Base-by-base conservation (phyloP, 2,888 invertebrate genomes). In the Papilio demoleus region DNA sequence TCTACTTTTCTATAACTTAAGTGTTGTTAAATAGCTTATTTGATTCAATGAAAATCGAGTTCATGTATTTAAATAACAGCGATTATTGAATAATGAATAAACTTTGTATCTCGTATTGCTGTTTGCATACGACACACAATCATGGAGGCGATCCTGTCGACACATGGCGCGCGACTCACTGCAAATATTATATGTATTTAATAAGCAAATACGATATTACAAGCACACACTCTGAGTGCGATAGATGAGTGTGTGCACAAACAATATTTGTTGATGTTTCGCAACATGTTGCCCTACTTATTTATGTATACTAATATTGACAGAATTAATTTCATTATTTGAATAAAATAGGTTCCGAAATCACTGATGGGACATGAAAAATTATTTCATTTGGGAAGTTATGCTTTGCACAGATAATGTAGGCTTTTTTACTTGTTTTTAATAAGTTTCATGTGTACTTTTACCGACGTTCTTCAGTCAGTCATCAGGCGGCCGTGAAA, bases 171-270 rank as follows among this genome's bases (percentile, higher is more conserved):
- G 34, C 63, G 17, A 38, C 47, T 42, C 34, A 31, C 19, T 50
- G 63, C 63, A 63, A 63, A 63, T 63, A 63, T 61, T 47, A n/a
- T n/a, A n/a, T n/a, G 63, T 63, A 50, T 63, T 50, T 14, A 38
- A 36, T 36, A 36, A 36, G 36, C 19, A 36, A 59, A 34, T 19
- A 36, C 36, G 36, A 34, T 19, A 58, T 58, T 31, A 17, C 34
- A 36, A 34, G 3, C 31, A 19, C 14, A 31, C n/a, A n/a, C n/a
- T n/a, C n/a, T n/a, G 27, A 56, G n/a, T 8, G 11, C 11, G 17
- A 34, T 22, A 22, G 38, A 47, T 50, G 24, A 1, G 12, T 47
- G 17, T 2, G 5, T 42, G 12, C n/a, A n/a, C n/a, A n/a, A n/a
- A n/a, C 40, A 40, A 17, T 40, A 8, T 40, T n/a, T n/a, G n/a